These are phyloP conservation scores for Epistrophe grossulariae DNA, from an alignment of 2,888 invertebrate species.

Conservation along the genomic window DNA sequence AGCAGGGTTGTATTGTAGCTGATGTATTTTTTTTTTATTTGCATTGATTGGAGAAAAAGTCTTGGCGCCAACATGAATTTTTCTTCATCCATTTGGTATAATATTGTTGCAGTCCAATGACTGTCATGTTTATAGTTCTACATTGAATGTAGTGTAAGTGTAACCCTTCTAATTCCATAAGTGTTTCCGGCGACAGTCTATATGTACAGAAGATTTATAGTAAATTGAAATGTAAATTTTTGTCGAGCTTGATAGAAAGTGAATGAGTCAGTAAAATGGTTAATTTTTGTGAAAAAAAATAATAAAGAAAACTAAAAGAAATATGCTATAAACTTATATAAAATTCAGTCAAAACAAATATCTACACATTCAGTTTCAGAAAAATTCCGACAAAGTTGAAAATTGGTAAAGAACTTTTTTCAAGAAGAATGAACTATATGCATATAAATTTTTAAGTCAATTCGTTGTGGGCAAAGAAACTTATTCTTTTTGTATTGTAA, in stretches of 20 bases:
- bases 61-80: conserved; percentile 68
- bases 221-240: conserved; percentile 19
- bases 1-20: not conserved
- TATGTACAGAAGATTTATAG: conserved; percentile 44
- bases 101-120: conserved; percentile 51
- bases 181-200: conserved; percentile 58
- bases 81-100: conserved; percentile 25
- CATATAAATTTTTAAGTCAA: too few species aligned
- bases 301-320: not conserved
- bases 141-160: not conserved
- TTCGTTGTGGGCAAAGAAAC: too few species aligned
- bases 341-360: too few species aligned
- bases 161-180: conserved; percentile 72
- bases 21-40: conserved; percentile 50
- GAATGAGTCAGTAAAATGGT: conserved; percentile 18
- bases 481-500: too few species aligned
- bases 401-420: too few species aligned
- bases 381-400: too few species aligned
- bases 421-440: too few species aligned
- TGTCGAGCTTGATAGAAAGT: not conserved
- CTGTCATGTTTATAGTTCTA: conserved; percentile 20
- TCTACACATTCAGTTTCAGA: too few species aligned
- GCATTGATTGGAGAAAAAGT: conserved; percentile 64
- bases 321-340: too few species aligned
- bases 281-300: not conserved